Conservation (phyloP, 2,113 vertebrate species). For the Phalacrocorax brasilianus region DNA sequence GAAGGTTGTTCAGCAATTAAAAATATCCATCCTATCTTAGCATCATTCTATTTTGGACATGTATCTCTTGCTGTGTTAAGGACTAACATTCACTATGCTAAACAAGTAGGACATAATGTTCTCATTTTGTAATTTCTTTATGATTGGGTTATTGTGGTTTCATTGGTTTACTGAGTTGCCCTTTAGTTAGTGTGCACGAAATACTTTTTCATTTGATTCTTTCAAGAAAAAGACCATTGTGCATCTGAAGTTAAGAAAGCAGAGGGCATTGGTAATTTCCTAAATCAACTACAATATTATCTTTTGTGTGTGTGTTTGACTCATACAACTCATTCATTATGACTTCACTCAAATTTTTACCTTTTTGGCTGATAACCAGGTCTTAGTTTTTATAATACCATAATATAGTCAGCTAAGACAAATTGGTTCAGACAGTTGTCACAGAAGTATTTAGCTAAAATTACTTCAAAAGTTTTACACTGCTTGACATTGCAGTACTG, state of each 20-base stretch:
- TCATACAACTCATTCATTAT: slow-evolving; percentile 26
- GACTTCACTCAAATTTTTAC: slow-evolving; percentile 56
- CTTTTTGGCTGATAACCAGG: slow-evolving; percentile 63
- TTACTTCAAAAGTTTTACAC: slow-evolving; percentile 78
- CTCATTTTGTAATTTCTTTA: neutral
- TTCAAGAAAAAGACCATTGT: neutral
- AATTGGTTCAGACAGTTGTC: slow-evolving; percentile 79
- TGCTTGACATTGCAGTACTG: slow-evolving; percentile 69
- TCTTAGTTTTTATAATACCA: slow-evolving; percentile 55
- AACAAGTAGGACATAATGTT: neutral
- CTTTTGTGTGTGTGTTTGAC: slow-evolving; percentile 7
- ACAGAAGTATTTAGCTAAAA: slow-evolving; percentile 80
- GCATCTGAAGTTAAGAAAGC: slow-evolving; percentile 38
- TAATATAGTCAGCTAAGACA: slow-evolving; percentile 72
- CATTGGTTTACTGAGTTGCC: neutral
- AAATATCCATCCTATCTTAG: neutral
- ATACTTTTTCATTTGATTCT: neutral
- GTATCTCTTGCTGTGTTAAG: neutral
- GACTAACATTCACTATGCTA: neutral
- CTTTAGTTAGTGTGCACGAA: neutral
- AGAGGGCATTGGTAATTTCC: neutral
- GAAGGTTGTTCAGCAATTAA: neutral
- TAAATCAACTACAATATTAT: neutral
- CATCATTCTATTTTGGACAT: neutral
- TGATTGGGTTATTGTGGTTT: neutral